Percentiles rank a stretch among this genome's conserved stretches.
Evolutionary conservation across 2,113 vertebrate species (phyloP).

Genomic region (Amphilophus citrinellus): DNA sequence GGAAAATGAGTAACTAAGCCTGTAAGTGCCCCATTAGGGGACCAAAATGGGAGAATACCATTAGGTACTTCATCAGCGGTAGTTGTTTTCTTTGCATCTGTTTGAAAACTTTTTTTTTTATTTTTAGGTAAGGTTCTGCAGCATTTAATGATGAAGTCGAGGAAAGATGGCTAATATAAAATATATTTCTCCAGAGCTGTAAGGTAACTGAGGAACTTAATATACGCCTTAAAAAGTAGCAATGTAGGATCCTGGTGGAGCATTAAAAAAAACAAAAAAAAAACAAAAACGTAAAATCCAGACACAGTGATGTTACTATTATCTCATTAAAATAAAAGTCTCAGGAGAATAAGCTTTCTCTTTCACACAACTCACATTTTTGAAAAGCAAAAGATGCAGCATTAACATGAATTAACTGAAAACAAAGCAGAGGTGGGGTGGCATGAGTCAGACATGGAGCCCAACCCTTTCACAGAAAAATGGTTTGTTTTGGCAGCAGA

Average conservation of each 20-base stretch:
- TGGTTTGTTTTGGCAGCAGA: constrained; percentile 56
- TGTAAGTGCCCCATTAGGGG: constrained; percentile 4
- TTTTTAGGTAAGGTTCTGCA: constrained; percentile 9
- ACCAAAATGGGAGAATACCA: neutral
- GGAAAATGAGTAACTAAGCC: constrained; percentile 9
- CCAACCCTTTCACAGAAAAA: constrained; percentile 32
- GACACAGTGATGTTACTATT: neutral
- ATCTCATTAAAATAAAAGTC: neutral
- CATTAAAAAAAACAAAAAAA: constrained; percentile 6
- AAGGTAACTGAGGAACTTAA: neutral
- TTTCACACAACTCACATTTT: neutral
- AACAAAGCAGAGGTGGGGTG: constrained; percentile 30
- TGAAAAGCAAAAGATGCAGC: constrained; percentile 1
- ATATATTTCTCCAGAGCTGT: constrained; percentile 12
- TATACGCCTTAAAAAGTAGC: neutral
- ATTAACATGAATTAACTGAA: neutral
- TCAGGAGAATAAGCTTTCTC: neutral
- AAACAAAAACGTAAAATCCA: neutral
- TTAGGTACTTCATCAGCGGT: neutral
- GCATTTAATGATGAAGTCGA: constrained; percentile 47
- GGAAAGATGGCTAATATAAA: constrained; percentile 7
- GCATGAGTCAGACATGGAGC: constrained; percentile 41
- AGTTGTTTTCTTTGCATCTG: constrained; percentile 24
- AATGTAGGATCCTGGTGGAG: neutral
- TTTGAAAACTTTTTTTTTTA: constrained; percentile 26